These are phyloP conservation scores for Tipula vernalis DNA, from an alignment of 2,888 invertebrate species.

Conservation along the genomic window DNA sequence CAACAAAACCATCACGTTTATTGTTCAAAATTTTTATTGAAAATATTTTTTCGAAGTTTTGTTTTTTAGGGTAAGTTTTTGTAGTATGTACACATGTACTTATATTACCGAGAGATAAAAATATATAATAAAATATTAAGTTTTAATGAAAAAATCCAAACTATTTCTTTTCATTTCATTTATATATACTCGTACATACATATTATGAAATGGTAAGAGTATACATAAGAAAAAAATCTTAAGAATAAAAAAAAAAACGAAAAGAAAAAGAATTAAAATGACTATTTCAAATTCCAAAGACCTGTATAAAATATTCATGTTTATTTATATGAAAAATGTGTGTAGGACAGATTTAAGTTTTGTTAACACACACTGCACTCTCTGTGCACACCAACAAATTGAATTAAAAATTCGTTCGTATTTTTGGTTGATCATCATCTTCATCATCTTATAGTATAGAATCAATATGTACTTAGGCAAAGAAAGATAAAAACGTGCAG, in stretches of 20 bases:
- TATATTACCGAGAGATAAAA: neutral
- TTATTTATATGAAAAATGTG: constrained; percentile 10
- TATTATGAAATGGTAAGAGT: neutral
- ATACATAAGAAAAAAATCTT: neutral
- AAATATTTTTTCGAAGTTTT: neutral
- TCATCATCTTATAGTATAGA: no score
- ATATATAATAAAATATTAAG: neutral
- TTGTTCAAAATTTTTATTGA: neutral
- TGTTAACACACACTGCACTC: neutral
- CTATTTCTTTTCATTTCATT: neutral
- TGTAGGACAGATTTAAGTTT: constrained; percentile 8
- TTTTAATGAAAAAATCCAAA: constrained; percentile 7
- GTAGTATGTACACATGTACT: neutral
- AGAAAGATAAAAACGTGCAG: neutral
- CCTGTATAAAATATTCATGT: constrained; percentile 9
- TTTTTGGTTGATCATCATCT: neutral
- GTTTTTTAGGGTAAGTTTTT: constrained; percentile 8
- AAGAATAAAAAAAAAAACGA: neutral
- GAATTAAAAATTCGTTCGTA: neutral
- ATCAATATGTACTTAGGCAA: neutral
- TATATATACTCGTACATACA: neutral
- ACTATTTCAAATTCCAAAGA: constrained; percentile 5
- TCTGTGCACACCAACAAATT: neutral
- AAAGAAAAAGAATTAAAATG: constrained; percentile 5
- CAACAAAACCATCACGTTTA: constrained; percentile 9